Conservation (phyloP, 2,888 invertebrate species). For the Aproaerema taeniolella region DNA sequence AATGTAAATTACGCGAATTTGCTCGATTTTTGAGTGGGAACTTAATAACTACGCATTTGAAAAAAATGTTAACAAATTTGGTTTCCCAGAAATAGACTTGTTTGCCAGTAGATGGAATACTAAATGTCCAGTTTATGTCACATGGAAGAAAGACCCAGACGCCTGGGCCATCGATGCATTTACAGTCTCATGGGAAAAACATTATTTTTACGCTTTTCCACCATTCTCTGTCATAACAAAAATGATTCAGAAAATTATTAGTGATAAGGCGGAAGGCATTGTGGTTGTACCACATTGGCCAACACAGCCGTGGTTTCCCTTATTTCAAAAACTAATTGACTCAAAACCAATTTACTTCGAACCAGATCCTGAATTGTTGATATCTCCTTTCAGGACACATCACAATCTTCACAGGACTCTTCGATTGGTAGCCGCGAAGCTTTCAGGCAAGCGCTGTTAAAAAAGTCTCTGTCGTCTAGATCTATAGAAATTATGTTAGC, state of each 20-base stretch:
- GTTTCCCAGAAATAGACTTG: slow-evolving; percentile 18
- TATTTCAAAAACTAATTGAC: too few relatives aligned
- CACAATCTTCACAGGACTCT: slow-evolving; percentile 12
- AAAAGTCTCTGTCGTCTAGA: slow-evolving; percentile 2
- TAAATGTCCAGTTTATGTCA: slow-evolving; percentile 16
- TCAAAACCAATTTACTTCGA: slow-evolving; percentile 13
- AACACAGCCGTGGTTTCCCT: too few relatives aligned
- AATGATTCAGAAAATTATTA: slow-evolving; percentile 7
- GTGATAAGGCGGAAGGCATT: too few relatives aligned
- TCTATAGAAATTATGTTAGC: slow-evolving; percentile 13
- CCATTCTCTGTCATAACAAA: slow-evolving; percentile 14
- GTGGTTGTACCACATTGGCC: too few relatives aligned
- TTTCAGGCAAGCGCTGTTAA: slow-evolving; percentile 9
- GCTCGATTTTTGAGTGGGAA: slow-evolving; percentile 8
- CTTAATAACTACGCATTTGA: neutral
- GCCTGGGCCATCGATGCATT: slow-evolving; percentile 13
- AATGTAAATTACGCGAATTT: slow-evolving; percentile 8
- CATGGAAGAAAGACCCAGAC: slow-evolving; percentile 15
- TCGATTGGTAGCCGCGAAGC: slow-evolving; percentile 8
- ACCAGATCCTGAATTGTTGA: slow-evolving; percentile 5
- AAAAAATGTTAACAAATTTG: neutral
- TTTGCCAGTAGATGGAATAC: slow-evolving; percentile 16
- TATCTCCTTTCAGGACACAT: slow-evolving; percentile 12
- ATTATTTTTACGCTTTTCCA: slow-evolving; percentile 24
- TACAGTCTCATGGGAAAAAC: slow-evolving; percentile 11